Evolutionary conservation across 1,140 invertebrate genomes (phyloP).

Genomic region (Elymnias hypermnestra): DNA sequence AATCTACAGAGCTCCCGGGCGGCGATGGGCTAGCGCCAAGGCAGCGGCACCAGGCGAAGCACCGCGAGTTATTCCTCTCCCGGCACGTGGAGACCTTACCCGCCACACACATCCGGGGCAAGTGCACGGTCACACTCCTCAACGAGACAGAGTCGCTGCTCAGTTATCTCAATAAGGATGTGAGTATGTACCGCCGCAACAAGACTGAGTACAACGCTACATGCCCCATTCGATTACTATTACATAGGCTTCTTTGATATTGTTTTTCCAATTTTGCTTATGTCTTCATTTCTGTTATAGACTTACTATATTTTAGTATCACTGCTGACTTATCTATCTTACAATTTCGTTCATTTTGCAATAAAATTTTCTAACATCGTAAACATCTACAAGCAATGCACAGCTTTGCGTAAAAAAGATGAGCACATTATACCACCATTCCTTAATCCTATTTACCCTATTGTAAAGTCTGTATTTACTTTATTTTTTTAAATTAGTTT

Average conservation of each 20-base stretch:
- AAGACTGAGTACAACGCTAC: background rate
- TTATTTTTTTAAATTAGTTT: too few species aligned
- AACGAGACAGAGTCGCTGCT: slow-evolving; percentile 98
- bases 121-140: slow-evolving; percentile 97
- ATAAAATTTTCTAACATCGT: too few species aligned
- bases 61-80: slow-evolving; percentile 98
- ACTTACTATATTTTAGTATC: background rate
- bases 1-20: slow-evolving; percentile 64
- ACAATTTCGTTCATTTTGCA: too few species aligned
- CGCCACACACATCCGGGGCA: slow-evolving; percentile 98
- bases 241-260: background rate
- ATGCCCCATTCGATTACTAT: background rate
- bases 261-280: too few species aligned
- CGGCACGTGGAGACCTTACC: slow-evolving; percentile 98
- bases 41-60: slow-evolving; percentile 96
- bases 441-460: too few species aligned
- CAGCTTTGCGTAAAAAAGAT: too few species aligned
- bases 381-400: too few species aligned
- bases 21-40: slow-evolving; percentile 80
- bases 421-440: too few species aligned
- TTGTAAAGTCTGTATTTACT: too few species aligned
- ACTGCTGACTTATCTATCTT: too few species aligned
- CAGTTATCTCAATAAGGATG: slow-evolving; percentile 97
- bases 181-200: slow-evolving; percentile 78
- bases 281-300: background rate